Percentiles rank a stretch among this genome's conserved stretches.
phyloP scores from a whole-genome alignment of 2,888 invertebrate genomes.

The Miltochrista miniata region DNA sequence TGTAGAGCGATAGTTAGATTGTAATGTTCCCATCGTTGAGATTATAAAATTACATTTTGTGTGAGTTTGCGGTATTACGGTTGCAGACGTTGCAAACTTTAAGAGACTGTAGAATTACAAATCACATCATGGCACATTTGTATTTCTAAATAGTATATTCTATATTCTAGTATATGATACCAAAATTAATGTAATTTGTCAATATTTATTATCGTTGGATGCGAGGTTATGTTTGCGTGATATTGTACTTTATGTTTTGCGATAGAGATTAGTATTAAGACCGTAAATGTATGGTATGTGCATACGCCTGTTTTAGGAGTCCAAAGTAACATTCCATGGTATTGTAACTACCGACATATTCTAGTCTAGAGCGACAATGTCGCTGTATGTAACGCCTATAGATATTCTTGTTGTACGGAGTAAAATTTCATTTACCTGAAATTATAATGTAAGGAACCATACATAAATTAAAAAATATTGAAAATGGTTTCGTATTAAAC shows the following conservation, averaged over 20 bases:
- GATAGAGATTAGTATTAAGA: constrained; percentile 51
- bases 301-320: constrained; percentile 54
- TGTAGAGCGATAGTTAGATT: constrained; percentile 67
- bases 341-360: constrained; percentile 66
- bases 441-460: constrained; percentile 32
- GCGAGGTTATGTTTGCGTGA: constrained; percentile 70
- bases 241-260: constrained; percentile 70
- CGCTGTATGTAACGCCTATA: constrained; percentile 52
- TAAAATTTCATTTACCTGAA: constrained; percentile 34
- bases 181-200: constrained; percentile 74
- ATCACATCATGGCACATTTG: constrained; percentile 55
- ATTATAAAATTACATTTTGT: constrained; percentile 64
- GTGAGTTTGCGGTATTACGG: constrained; percentile 72
- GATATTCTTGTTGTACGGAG: constrained; percentile 46
- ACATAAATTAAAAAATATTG: too few species aligned
- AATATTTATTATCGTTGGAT: constrained; percentile 78
- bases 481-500: constrained; percentile 61
- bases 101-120: constrained; percentile 58
- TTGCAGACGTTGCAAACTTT: constrained; percentile 48
- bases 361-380: constrained; percentile 75
- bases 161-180: constrained; percentile 78
- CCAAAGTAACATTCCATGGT: constrained; percentile 69
- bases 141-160: constrained; percentile 46
- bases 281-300: constrained; percentile 53
- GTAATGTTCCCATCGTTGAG: constrained; percentile 77